Conservation (phyloP, 2,888 invertebrate species). For the Lasioglossum malachurum region DNA sequence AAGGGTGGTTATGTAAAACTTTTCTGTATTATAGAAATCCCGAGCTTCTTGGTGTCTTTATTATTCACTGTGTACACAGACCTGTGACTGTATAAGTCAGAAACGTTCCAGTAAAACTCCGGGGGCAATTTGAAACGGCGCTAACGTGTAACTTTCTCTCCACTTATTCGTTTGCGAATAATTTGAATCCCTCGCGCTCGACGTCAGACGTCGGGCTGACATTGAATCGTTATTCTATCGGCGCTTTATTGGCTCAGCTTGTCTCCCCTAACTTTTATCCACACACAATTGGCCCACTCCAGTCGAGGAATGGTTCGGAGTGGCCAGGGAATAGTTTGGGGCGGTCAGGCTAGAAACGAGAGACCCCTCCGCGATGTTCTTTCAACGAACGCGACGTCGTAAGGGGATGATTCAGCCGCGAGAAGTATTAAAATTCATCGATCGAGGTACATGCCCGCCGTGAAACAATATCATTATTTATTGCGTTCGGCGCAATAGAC, state of each 20-base stretch:
- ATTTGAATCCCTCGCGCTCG: not conserved
- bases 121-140: not conserved
- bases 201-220: not conserved
- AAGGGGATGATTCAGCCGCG: not conserved
- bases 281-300: not conserved
- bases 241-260: conserved; percentile 2
- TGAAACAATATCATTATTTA: conserved; percentile 53
- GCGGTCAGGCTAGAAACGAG: conserved; percentile 1
- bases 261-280: conserved; percentile 16
- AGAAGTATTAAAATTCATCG: conserved; percentile 14
- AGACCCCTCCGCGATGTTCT: not conserved
- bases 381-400: not conserved
- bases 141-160: not conserved
- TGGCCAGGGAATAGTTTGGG: conserved; percentile 11
- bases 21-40: no score
- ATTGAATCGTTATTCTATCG: conserved; percentile 9
- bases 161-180: not conserved
- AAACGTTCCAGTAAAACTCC: not conserved
- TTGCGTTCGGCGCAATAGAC: conserved; percentile 43
- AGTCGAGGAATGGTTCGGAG: not conserved
- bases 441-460: not conserved
- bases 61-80: no score
- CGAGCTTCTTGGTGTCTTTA: no score
- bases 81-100: not conserved
- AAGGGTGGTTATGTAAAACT: no score